Evolutionary conservation across 2,888 invertebrate species (phyloP).

Genomic region (Agrotis ipsilon): DNA sequence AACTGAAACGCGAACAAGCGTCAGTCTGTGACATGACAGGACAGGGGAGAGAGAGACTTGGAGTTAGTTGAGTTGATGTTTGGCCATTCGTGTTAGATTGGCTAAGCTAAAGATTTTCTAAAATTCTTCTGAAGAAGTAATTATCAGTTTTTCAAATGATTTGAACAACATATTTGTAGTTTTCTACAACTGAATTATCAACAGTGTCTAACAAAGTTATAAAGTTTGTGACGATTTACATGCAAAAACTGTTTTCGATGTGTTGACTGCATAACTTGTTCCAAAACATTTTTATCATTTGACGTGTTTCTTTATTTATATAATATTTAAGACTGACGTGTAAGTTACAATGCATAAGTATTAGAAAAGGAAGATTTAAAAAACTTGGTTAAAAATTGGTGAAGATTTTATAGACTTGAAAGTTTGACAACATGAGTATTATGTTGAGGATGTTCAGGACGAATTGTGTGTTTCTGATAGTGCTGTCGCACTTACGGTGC

Average conservation of each 20-base stretch:
- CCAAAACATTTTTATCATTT: slow-evolving; percentile 80
- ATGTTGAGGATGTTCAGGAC: slow-evolving; percentile 83
- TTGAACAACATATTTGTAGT: slow-evolving; percentile 13
- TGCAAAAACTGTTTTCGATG: slow-evolving; percentile 61
- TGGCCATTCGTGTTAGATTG: slow-evolving; percentile 61
- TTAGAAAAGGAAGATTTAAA: slow-evolving; percentile 30
- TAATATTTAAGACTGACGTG: slow-evolving; percentile 64
- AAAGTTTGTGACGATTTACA: slow-evolving; percentile 35
- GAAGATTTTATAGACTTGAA: slow-evolving; percentile 56
- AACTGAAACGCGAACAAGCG: slow-evolving; percentile 57
- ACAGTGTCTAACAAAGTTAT: slow-evolving; percentile 28
- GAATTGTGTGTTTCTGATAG: slow-evolving; percentile 80
- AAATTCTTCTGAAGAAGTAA: slow-evolving; percentile 47
- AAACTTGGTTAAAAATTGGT: slow-evolving; percentile 43
- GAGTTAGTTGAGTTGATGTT: slow-evolving; percentile 68
- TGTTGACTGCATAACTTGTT: slow-evolving; percentile 80
- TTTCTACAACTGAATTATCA: slow-evolving; percentile 12
- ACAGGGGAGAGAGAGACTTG: slow-evolving; percentile 49
- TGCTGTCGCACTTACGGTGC: slow-evolving; percentile 82
- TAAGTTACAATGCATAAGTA: slow-evolving; percentile 56
- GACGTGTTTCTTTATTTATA: slow-evolving; percentile 71
- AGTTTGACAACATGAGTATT: slow-evolving; percentile 81
- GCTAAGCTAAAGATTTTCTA: slow-evolving; percentile 43
- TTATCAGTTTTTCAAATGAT: slow-evolving; percentile 17
- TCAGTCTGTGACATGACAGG: slow-evolving; percentile 61